These are phyloP conservation scores for Papilio helenus DNA, from an alignment of 1,140 invertebrate genomes.

Conservation along the genomic window DNA sequence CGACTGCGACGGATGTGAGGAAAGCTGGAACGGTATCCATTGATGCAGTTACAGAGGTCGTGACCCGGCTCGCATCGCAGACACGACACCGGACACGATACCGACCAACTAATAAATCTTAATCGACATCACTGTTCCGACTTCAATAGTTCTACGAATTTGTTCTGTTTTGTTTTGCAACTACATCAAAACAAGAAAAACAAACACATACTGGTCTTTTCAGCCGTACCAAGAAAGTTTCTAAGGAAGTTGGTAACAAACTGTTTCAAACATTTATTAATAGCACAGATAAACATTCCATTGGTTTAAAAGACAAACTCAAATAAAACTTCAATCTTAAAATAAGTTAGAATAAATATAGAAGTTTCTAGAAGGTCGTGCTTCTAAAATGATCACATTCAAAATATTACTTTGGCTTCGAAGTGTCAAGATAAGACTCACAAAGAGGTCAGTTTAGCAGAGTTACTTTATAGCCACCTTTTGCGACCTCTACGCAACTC, in stretches of 20 bases:
- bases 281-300: neutral
- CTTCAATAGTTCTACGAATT: neutral
- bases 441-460: slow-evolving; percentile 7
- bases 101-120: slow-evolving; percentile 27
- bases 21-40: slow-evolving; percentile 33
- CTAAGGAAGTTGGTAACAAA: neutral
- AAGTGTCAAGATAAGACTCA: neutral
- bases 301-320: neutral
- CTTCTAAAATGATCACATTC: neutral
- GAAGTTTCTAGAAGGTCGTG: neutral
- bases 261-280: neutral
- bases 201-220: neutral
- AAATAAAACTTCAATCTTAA: neutral
- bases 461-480: neutral
- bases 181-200: neutral
- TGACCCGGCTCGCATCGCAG: slow-evolving; percentile 29
- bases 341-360: neutral
- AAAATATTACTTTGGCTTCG: neutral
- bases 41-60: slow-evolving; percentile 31
- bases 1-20: slow-evolving; percentile 39
- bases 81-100: slow-evolving; percentile 7
- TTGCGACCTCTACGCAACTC: slow-evolving; percentile 17
- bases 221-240: neutral
- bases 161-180: neutral
- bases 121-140: slow-evolving; percentile 2